Evolutionary conservation across 2,797 vertebrate genomes (phyloP), one percentile per base, ranked within the genome.

Genomic region (Pseudochromis fuscus): DNA sequence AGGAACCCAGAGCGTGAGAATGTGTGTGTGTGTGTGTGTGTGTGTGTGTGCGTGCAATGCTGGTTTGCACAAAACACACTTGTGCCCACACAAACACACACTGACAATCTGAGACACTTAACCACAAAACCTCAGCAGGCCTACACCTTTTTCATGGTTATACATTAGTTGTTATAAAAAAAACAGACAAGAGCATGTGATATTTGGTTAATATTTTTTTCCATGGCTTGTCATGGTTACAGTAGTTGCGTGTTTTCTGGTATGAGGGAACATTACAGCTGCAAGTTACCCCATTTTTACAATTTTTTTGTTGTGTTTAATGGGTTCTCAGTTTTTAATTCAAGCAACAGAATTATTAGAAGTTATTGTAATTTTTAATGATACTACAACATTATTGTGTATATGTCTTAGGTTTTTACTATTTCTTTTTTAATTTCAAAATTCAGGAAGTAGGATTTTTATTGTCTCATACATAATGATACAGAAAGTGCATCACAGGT

Each of bases 81-180:
- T n/a, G 2, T 61, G 16, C 66, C 62, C 59, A 75, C 68, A 53
- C 56, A 67, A 10, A 55, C 37, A 67, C 30, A 52, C 55, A 13
- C 33, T 11, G 21, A 59, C 48, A 61, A 48, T 45, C 58, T 74
- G 28, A 40, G 1, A 70, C 38, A 73, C 24, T 6, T 19, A 46
- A 81, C 82, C 83, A 79, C 85, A 82, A 81, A 82, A 81, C 79
- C 73, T 78, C 58, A 75, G 1, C 1, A 0, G 11, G 48, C 55
- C 33, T 42, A 79, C 60, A 52, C 33, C 50, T 40, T 70, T n/a
- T 65, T 75, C 30, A 64, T 5, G 33, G 46, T 49, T 67, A n/a
- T 4, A 59, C 35, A 48, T 44, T n/a, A 65, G 2, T 10, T 72
- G 24, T 9, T 72, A 31, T 13, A 57, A 42, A 40, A 64, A 44